These are phyloP conservation scores for Belonocnema kinseyi DNA, from an alignment of 1,140 invertebrate species.

Conservation along the genomic window DNA sequence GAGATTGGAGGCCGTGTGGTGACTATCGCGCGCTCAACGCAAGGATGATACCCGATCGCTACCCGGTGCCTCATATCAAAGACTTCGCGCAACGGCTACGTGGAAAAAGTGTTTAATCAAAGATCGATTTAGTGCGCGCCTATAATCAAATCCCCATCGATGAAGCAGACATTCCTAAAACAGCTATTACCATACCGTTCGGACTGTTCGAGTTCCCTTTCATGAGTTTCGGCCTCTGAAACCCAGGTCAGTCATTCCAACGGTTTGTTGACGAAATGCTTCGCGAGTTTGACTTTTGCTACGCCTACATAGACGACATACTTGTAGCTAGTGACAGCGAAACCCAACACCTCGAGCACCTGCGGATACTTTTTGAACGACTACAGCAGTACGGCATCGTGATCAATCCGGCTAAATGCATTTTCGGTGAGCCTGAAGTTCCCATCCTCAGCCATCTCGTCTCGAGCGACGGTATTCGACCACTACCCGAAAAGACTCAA, in stretches of 20 bases:
- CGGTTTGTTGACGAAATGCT: slow-evolving; percentile 7
- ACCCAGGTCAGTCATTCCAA: no score
- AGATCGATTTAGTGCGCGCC: slow-evolving; percentile 13
- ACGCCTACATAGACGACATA: slow-evolving; percentile 27
- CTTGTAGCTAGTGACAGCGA: no score
- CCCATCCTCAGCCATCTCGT: neutral
- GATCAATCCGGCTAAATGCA: slow-evolving; percentile 5
- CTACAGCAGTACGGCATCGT: neutral
- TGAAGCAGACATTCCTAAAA: slow-evolving; percentile 5
- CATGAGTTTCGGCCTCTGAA: no score
- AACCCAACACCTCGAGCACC: neutral
- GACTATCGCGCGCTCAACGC: slow-evolving; percentile 25
- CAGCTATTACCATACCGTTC: neutral
- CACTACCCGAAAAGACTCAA: neutral
- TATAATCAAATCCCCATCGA: slow-evolving; percentile 24
- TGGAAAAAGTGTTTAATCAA: slow-evolving; percentile 14
- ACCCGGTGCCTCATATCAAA: neutral
- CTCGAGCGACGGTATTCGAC: neutral
- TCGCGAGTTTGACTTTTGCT: slow-evolving; percentile 10
- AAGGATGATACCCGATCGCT: neutral
- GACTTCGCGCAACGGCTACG: neutral
- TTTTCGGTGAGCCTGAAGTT: neutral
- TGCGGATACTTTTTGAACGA: neutral
- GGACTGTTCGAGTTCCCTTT: no score
- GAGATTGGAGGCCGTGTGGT: slow-evolving; percentile 7